Evolutionary conservation across 2,113 vertebrate genomes (phyloP).

Genomic region (Rhinolophus sinicus): DNA sequence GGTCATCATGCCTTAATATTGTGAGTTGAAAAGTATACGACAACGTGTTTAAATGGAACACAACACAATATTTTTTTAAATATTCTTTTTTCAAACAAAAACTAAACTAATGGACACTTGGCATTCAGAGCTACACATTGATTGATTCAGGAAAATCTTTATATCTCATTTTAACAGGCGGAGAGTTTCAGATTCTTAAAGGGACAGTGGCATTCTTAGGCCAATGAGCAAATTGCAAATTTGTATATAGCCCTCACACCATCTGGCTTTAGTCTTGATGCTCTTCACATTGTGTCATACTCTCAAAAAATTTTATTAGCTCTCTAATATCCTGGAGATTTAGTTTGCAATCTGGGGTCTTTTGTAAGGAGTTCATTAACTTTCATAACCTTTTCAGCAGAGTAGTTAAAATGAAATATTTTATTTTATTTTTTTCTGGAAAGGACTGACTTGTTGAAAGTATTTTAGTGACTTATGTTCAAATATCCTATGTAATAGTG

Average conservation of each 20-base stretch:
- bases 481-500: not conserved
- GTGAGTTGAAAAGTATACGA: not conserved
- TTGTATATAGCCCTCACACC: not conserved
- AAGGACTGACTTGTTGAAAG: not conserved
- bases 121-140: not conserved
- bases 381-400: slow-evolving; percentile 2
- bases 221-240: not conserved
- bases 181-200: not conserved
- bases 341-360: not conserved
- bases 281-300: not conserved
- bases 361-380: slow-evolving; percentile 19
- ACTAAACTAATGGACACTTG: not conserved
- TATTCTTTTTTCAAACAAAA: not conserved
- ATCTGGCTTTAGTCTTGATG: not conserved
- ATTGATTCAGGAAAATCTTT: not conserved
- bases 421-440: slow-evolving; percentile 1
- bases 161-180: not conserved
- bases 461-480: not conserved
- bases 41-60: not conserved
- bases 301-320: not conserved
- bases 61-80: too few species aligned
- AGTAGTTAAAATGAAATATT: not conserved
- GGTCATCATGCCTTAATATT: not conserved
- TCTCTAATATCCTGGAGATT: not conserved
- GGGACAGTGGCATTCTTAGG: not conserved